These are phyloP conservation scores for Tigriopus japonicus DNA, from an alignment of 1,140 invertebrate genomes.

Conservation along the genomic window DNA sequence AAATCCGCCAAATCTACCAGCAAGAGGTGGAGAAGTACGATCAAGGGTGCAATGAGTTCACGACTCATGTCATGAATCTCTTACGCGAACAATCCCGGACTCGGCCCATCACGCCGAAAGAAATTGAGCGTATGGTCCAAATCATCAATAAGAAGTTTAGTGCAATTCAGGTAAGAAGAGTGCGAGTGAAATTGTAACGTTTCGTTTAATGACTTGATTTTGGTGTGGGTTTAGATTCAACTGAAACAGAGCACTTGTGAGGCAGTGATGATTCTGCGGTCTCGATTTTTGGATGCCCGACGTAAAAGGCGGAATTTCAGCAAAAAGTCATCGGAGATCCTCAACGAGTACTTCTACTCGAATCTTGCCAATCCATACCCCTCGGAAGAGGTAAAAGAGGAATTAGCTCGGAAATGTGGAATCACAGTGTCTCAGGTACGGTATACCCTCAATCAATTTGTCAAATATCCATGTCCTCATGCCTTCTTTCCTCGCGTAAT, in stretches of 20 bases:
- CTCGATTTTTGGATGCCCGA: constrained; percentile 83
- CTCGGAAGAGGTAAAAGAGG: constrained; percentile 98
- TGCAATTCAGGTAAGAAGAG: constrained; percentile 54
- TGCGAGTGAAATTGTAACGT: neutral
- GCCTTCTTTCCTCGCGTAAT: neutral
- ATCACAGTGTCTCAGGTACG: constrained; percentile 86
- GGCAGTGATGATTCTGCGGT: constrained; percentile 97
- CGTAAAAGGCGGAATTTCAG: constrained; percentile 97
- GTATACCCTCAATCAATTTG: neutral
- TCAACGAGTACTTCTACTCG: constrained; percentile 99
- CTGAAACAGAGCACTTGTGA: constrained; percentile 99
- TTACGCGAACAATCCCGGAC: constrained; percentile 92
- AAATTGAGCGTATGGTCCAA: constrained; percentile 98
- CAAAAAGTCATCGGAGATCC: constrained; percentile 97
- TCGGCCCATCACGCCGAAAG: constrained; percentile 81
- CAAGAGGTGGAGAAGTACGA: constrained; percentile 99
- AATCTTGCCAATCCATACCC: constrained; percentile 99
- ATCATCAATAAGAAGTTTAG: constrained; percentile 99
- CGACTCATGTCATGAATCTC: constrained; percentile 96
- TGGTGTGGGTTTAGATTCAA: constrained; percentile 83
- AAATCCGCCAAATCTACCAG: constrained; percentile 97
- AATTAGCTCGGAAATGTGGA: constrained; percentile 95
- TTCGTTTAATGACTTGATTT: neutral
- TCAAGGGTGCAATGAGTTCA: constrained; percentile 98
- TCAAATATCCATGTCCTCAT: neutral